Base-by-base conservation (phyloP, 2,113 vertebrate genomes). In the Labeo catla region DNA sequence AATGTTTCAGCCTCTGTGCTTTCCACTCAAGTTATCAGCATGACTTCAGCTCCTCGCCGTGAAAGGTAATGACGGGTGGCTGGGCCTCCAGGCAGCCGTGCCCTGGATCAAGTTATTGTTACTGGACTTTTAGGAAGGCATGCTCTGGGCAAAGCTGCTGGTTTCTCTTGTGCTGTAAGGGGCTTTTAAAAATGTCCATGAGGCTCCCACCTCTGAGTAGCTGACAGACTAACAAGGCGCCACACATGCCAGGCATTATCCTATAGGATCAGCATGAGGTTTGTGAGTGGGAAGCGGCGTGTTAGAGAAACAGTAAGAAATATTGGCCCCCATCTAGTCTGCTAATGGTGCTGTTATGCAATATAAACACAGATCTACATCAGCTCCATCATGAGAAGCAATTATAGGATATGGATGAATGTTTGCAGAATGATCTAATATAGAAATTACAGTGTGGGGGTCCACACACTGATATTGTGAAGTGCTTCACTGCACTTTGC, bases 361-460 rank as follows among this genome's bases (percentile, higher is more conserved):
- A 54, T 52, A 81, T 81, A 68, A 28, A 52, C 61, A 82, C 63
- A 68, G 47, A 68, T 68, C 63, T 82, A 21, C 23, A 52, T 68
- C 80, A 70, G 28, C 23, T 49, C 63, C 43, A 50, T 50, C 45
- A 82, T 70, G 63, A 70, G 63, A 34, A 82, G 47, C 81, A 52
- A 82, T 82, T 70, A 68, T 70, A 70, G 16, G 65, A 82, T 50
- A 52, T 70, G 65, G 81, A 70, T 82, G 81, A 82, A 72, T 73
- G 28, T 73, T 45, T 84, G 82, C 68, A 73, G 52, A 84, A 57
- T 73, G 65, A 54, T 84, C 82, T 84, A 73, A 84, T 84, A 59
- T 73, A 57, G 82, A 23, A 73, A 84, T 84, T 52, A 59, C 66
- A 84, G 49, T 59, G 65, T 68, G 16, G 28, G 16, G 47, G 23